Evolutionary conservation across 2,888 invertebrate genomes (phyloP).

Genomic region (Hipparchia semele): DNA sequence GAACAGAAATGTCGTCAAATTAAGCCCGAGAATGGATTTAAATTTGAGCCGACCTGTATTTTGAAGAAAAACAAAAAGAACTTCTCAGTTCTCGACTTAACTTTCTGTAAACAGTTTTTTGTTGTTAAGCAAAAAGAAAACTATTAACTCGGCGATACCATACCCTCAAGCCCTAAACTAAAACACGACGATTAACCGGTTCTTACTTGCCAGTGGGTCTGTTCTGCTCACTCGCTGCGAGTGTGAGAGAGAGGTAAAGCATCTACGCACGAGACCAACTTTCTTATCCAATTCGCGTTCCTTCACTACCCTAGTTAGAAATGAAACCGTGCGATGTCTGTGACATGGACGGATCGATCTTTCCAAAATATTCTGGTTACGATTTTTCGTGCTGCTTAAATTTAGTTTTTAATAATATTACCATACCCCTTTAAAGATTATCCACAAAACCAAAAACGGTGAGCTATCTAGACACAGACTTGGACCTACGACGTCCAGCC

Average conservation of each 20-base stretch:
- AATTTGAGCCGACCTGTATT: no score
- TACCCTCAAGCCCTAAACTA: background rate
- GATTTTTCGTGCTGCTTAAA: no score
- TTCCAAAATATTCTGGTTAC: no score
- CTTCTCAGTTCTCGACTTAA: background rate
- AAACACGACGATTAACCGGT: slow-evolving; percentile 18
- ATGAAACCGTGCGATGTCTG: background rate
- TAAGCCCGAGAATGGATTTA: background rate
- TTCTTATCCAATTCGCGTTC: background rate
- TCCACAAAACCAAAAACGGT: no score
- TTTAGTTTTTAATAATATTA: no score
- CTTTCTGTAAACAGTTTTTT: background rate
- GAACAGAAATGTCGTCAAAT: no score
- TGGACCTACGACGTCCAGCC: no score
- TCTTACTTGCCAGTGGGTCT: background rate
- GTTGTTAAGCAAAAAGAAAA: slow-evolving; percentile 11
- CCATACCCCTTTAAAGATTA: no score
- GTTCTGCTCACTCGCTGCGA: background rate
- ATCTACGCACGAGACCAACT: slow-evolving; percentile 1
- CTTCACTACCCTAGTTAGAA: background rate
- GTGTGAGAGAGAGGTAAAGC: background rate
- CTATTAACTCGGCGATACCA: slow-evolving; percentile 13
- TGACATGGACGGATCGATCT: no score
- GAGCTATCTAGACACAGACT: no score
- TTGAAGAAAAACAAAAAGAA: background rate